Percentiles rank a stretch among this genome's conserved stretches.
Conservation (phyloP, 2,113 vertebrate species). For the Perca flavescens region DNA sequence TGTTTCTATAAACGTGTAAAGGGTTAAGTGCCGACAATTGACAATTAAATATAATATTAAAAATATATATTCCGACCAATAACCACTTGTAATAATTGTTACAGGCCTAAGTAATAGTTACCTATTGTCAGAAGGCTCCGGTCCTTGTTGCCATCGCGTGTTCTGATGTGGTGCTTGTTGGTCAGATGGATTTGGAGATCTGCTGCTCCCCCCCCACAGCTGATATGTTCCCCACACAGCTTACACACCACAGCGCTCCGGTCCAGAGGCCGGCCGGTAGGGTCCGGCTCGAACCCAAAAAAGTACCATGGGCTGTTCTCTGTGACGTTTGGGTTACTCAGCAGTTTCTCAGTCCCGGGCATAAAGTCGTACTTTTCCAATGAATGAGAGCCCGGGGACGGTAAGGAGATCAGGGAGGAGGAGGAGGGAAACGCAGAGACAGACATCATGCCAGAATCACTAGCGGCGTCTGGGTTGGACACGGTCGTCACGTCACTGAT, state of each 20-base stretch:
- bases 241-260: conserved; percentile 82
- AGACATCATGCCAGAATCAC: conserved; percentile 15
- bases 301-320: conserved; percentile 76
- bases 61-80: no score
- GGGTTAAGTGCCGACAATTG: no score
- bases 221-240: conserved; percentile 79
- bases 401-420: conserved; percentile 23
- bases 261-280: conserved; percentile 79
- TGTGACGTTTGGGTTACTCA: conserved; percentile 60
- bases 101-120: conserved; percentile 27
- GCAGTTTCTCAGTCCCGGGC: conserved; percentile 71
- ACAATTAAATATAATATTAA: no score
- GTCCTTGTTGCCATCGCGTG: conserved; percentile 48
- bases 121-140: conserved; percentile 31
- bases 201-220: conserved; percentile 73
- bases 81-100: no score
- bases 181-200: conserved; percentile 81
- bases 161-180: conserved; percentile 78
- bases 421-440: conserved; percentile 18
- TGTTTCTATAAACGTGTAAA: no score
- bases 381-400: background rate
- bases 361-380: conserved; percentile 69
- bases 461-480: conserved; percentile 41
- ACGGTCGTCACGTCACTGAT: conserved; percentile 68
- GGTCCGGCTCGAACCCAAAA: conserved; percentile 78